phyloP scores from a whole-genome alignment of 2,113 vertebrate genomes.

The Euleptes europaea region DNA sequence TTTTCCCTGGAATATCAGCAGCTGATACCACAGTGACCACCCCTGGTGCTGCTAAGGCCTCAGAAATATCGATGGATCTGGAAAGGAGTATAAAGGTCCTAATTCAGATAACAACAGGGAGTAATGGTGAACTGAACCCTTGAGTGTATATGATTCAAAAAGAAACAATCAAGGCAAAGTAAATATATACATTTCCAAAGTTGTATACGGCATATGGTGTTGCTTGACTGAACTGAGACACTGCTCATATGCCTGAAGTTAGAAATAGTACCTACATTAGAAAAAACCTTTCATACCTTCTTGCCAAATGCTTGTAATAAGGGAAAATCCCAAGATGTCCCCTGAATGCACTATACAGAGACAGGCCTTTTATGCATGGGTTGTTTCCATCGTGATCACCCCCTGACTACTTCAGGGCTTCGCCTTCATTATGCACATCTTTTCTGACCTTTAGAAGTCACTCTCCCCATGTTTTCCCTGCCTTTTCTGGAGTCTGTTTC shows the following conservation, averaged over 20 bases:
- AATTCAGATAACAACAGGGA: background rate
- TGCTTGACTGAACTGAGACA: background rate
- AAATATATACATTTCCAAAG: background rate
- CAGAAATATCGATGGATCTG: conserved; percentile 49
- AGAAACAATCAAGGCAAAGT: background rate
- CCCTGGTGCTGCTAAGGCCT: conserved; percentile 47
- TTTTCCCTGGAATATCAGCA: conserved; percentile 56
- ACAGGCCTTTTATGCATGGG: no score
- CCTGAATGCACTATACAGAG: background rate
- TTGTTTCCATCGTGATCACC: no score
- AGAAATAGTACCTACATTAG: background rate
- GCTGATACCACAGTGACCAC: conserved; percentile 57
- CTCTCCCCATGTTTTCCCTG: no score
- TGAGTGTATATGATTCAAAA: background rate
- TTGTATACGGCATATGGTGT: background rate
- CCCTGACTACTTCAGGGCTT: no score
- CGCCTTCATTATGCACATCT: no score
- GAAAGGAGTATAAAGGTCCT: background rate
- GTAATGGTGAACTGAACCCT: background rate
- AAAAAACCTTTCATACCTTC: background rate
- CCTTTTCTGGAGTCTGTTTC: no score
- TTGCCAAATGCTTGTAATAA: background rate
- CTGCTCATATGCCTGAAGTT: background rate
- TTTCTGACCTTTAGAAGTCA: no score
- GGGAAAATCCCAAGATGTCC: background rate